A percentile compares a stretch with the other conserved stretches of the same genome.
Conservation (phyloP, 1,140 invertebrate genomes). For the Mya arenaria region DNA sequence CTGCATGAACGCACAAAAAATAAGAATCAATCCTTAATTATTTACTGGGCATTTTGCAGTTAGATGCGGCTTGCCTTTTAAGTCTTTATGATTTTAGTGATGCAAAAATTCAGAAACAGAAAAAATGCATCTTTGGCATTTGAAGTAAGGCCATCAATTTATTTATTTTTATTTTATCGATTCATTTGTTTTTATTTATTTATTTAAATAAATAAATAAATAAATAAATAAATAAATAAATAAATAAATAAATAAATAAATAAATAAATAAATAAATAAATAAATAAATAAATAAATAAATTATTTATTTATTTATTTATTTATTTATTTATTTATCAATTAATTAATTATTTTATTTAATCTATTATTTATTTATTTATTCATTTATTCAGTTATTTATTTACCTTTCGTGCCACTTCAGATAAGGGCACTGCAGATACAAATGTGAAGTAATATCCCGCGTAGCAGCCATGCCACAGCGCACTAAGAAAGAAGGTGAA, state of each 20-base stretch:
- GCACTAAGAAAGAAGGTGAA: constrained; percentile 94
- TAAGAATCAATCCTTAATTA: too few relatives aligned
- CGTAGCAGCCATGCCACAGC: constrained; percentile 97
- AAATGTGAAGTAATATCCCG: constrained; percentile 98
- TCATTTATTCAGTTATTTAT: background rate
- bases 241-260: background rate
- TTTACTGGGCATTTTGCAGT: too few relatives aligned
- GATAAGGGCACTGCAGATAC: constrained; percentile 93
- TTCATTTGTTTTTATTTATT: too few relatives aligned
- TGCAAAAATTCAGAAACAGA: too few relatives aligned
- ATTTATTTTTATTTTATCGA: too few relatives aligned
- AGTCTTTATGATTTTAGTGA: too few relatives aligned
- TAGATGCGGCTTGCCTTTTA: too few relatives aligned
- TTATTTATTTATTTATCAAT: too few relatives aligned
- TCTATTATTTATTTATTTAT: background rate
- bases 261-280: background rate
- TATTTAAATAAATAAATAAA: background rate
- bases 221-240: background rate
- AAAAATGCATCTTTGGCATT: too few relatives aligned
- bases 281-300: background rate
- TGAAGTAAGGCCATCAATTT: too few relatives aligned
- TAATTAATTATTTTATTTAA: background rate
- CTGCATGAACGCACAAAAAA: too few relatives aligned
- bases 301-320: too few relatives aligned
- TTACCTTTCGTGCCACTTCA: constrained; percentile 86